Conservation (phyloP, 2,113 vertebrate species). For the Petromus typicus region DNA sequence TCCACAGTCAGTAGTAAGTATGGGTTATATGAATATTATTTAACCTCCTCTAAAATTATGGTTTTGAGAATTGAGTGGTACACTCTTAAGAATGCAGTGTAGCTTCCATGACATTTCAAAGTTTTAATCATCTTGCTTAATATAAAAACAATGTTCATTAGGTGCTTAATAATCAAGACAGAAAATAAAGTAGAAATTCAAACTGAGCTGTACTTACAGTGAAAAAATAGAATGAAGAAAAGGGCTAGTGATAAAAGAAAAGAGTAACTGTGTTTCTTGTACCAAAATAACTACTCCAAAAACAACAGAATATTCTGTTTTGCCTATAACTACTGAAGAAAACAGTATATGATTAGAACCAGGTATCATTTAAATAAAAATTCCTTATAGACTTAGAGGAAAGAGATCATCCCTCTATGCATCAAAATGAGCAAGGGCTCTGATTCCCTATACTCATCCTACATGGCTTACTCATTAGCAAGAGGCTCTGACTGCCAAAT, state of each 20-base stretch:
- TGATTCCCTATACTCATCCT: constrained; percentile 29
- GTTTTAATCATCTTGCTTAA: constrained; percentile 52
- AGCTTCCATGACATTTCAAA: constrained; percentile 10
- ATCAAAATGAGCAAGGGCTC: background rate
- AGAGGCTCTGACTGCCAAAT: background rate
- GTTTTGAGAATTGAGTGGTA: background rate
- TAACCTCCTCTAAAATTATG: constrained; percentile 56
- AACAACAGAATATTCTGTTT: background rate
- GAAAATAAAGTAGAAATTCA: constrained; percentile 46
- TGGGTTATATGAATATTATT: constrained; percentile 56
- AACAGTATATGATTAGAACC: background rate
- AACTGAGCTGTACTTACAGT: background rate
- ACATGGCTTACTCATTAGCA: background rate
- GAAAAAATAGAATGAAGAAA: background rate
- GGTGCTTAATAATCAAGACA: constrained; percentile 26
- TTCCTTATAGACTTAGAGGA: background rate
- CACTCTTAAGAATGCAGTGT: constrained; percentile 23
- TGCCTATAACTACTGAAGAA: background rate
- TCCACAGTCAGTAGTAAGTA: constrained; percentile 16
- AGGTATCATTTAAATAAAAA: constrained; percentile 30
- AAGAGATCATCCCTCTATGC: background rate
- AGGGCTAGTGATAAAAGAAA: background rate
- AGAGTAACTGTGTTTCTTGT: background rate
- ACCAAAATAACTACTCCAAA: constrained; percentile 31
- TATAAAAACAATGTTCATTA: constrained; percentile 15